A percentile compares a stretch with the other conserved stretches of the same genome.
These are phyloP conservation scores for Artibeus lituratus DNA, from an alignment of 2,797 vertebrate species.

Conservation along the genomic window DNA sequence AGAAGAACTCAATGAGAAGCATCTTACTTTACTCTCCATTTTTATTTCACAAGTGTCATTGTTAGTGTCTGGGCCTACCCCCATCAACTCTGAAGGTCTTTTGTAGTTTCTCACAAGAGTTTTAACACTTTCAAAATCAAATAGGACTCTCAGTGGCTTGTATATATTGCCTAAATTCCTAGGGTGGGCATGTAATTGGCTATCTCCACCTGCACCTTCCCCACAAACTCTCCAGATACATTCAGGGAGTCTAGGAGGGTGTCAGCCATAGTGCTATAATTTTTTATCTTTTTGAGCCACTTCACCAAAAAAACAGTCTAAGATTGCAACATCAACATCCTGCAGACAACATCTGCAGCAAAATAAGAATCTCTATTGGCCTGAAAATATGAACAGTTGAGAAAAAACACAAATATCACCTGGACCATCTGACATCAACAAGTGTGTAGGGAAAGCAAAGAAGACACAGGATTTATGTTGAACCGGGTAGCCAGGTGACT, in stretches of 20 bases:
- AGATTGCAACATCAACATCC: not conserved
- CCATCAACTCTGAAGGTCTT: constrained; percentile 1
- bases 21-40: not conserved
- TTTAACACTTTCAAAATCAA: not conserved
- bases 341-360: not conserved
- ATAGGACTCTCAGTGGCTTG: not conserved
- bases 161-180: not conserved
- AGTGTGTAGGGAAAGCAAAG: not conserved
- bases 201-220: not conserved
- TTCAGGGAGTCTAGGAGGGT: not conserved
- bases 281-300: not conserved
- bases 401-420: not conserved
- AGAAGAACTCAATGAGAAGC: not conserved
- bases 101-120: not conserved
- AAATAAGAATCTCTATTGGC: not conserved
- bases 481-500: not conserved
- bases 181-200: not conserved
- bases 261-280: not conserved
- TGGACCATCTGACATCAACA: not conserved
- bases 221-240: not conserved
- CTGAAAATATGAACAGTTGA: not conserved
- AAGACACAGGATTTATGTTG: not conserved
- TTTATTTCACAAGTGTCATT: not conserved
- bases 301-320: not conserved
- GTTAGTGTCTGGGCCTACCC: not conserved